Evolutionary conservation across 1,140 invertebrate genomes (phyloP).

Genomic region (Neomicropteryx cornuta): DNA sequence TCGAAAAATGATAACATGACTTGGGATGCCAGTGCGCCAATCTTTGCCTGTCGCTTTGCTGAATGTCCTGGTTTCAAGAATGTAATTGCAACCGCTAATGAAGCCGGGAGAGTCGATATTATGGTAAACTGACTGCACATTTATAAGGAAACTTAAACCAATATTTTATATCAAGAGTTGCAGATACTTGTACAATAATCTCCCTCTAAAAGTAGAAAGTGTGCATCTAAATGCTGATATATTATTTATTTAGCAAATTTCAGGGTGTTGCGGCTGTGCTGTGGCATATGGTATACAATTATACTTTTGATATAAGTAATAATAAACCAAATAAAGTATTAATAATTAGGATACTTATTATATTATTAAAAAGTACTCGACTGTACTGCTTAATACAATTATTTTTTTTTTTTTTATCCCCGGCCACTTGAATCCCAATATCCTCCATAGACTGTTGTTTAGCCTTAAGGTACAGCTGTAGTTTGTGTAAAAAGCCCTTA

Average conservation of each 20-base stretch:
- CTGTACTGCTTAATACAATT: no score
- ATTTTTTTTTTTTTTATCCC: no score
- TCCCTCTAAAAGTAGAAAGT: background rate
- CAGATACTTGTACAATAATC: background rate
- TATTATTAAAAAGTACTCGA: no score
- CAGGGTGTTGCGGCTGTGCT: slow-evolving; percentile 19
- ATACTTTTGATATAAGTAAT: no score
- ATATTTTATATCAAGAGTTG: background rate
- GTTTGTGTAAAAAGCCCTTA: no score
- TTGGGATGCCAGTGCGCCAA: slow-evolving; percentile 41
- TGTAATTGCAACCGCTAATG: slow-evolving; percentile 69
- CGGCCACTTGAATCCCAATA: no score
- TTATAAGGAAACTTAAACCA: slow-evolving; percentile 13
- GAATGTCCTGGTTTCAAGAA: slow-evolving; percentile 49
- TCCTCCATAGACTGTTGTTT: no score
- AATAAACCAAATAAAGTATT: no score
- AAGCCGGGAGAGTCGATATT: slow-evolving; percentile 65
- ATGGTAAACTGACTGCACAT: slow-evolving; percentile 31
- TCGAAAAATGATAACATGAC: slow-evolving; percentile 39
- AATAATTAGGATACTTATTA: no score
- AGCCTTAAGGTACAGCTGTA: no score
- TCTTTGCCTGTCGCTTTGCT: slow-evolving; percentile 54
- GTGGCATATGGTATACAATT: slow-evolving; percentile 22
- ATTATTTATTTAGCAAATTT: background rate
- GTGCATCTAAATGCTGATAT: background rate